Evolutionary conservation across 2,113 vertebrate genomes (phyloP).

Genomic region (Tiliqua scincoides): DNA sequence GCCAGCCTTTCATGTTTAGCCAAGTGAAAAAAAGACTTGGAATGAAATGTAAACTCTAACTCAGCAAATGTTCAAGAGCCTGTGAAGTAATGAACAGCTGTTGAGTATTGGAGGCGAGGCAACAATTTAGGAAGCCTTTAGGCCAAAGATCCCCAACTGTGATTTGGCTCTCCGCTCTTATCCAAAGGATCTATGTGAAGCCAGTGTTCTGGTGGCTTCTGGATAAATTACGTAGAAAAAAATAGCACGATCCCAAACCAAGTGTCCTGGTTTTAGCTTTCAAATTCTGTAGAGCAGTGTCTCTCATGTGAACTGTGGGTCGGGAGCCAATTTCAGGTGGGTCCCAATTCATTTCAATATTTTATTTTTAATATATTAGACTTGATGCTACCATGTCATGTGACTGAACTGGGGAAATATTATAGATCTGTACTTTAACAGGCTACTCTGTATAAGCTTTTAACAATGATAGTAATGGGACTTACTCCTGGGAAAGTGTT

Average conservation of each 20-base stretch:
- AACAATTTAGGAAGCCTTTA: slow-evolving; percentile 13
- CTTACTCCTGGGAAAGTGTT: too few relatives aligned
- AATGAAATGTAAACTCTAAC: slow-evolving; percentile 69
- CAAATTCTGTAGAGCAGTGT: too few relatives aligned
- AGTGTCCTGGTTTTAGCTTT: slow-evolving; percentile 23
- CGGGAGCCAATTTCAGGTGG: too few relatives aligned
- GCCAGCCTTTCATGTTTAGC: slow-evolving; percentile 77
- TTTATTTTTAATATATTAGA: too few relatives aligned
- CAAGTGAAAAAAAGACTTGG: slow-evolving; percentile 73
- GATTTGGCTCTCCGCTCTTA: neutral
- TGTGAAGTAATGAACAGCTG: slow-evolving; percentile 40
- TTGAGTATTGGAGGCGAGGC: slow-evolving; percentile 8
- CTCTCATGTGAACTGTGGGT: too few relatives aligned
- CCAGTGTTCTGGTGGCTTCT: neutral
- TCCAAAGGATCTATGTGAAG: slow-evolving; percentile 40
- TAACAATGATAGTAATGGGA: too few relatives aligned
- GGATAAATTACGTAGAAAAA: neutral
- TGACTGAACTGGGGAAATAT: too few relatives aligned
- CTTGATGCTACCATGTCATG: too few relatives aligned
- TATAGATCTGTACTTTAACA: too few relatives aligned
- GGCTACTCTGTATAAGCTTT: too few relatives aligned
- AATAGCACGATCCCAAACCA: neutral
- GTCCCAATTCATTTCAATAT: too few relatives aligned
- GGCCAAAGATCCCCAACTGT: neutral
- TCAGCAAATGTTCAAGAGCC: neutral